Evolutionary conservation across 2,113 vertebrate species (phyloP), one percentile per base, ranked within the genome.

Genomic region (Lycaon pictus): DNA sequence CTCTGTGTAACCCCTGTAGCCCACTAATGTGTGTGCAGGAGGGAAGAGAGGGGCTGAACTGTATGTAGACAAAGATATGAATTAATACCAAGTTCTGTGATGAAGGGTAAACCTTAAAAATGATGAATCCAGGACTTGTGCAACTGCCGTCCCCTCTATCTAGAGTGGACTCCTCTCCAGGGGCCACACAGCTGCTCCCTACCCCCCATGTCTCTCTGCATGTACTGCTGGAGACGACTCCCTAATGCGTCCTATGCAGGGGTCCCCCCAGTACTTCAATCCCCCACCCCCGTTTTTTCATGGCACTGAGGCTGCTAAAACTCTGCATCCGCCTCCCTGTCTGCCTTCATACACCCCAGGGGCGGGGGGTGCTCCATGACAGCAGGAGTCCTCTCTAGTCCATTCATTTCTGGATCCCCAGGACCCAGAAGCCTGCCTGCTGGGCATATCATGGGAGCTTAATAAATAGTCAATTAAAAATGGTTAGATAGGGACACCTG

Each of bases 291-390:
- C 3, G 8, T 55, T 81, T 37, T 71, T 35, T 51, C 16, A 22
- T 5, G 56, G 25, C 8, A 12, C 5, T 55, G 63, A 35, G 2
- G 3, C 27, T 48, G 16, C 13, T 13, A 19, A n/a, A 16, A 11
- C 16, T 2, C 3, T 3, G 10, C 3, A 7, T 23, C 6, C 25
- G 12, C 37, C 16, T 77, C 23, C 9, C 5, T 6, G 0, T 65
- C 35, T 91, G 32, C 25, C 22, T 7, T 79, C 11, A 32, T 3
- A 23, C 25, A 63, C 48, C 53, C 1, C 11, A 19, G 55, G 58
- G 58, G 23, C 32, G 55, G 58, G 20, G 6, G 19, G 19, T 63
- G 43, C 6, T 74, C 20, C 35, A 29, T 0, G 5, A 60, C 12
- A 11, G 19, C 25, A 82, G 4, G 48, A 25, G 51, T 29, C 56